Percentiles rank a stretch among this genome's conserved stretches.
These are phyloP conservation scores for Leiothrix lutea DNA, from an alignment of 2,113 vertebrate genomes.

Conservation along the genomic window DNA sequence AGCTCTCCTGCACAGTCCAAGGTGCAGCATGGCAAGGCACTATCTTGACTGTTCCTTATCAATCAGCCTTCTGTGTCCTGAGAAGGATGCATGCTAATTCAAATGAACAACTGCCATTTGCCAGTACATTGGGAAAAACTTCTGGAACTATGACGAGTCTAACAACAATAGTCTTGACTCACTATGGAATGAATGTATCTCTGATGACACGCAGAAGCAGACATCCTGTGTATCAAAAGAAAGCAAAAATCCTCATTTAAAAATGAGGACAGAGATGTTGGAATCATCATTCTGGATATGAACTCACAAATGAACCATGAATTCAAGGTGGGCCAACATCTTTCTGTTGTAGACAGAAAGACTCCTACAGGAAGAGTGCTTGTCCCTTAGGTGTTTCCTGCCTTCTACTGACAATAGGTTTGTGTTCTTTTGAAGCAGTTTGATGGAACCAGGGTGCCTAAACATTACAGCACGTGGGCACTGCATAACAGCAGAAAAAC, in stretches of 20 bases:
- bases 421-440: not conserved
- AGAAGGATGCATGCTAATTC: not conserved
- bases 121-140: not conserved
- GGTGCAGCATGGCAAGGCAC: not conserved
- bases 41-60: not conserved
- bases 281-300: not conserved
- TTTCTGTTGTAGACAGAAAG: not conserved
- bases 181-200: not conserved
- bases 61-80: not conserved
- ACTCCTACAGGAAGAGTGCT: not conserved
- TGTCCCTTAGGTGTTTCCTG: not conserved
- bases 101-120: not conserved
- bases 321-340: not conserved
- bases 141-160: not conserved
- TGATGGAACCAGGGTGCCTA: not conserved
- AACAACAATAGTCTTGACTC: not conserved
- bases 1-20: not conserved
- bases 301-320: not conserved
- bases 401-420: not conserved
- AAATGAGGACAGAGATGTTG: not conserved
- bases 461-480: not conserved
- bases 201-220: not conserved
- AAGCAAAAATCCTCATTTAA: not conserved
- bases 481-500: not conserved
- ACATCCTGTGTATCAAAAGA: not conserved